Evolutionary conservation across 2,888 invertebrate genomes (phyloP).

Genomic region (Pterostichus niger): DNA sequence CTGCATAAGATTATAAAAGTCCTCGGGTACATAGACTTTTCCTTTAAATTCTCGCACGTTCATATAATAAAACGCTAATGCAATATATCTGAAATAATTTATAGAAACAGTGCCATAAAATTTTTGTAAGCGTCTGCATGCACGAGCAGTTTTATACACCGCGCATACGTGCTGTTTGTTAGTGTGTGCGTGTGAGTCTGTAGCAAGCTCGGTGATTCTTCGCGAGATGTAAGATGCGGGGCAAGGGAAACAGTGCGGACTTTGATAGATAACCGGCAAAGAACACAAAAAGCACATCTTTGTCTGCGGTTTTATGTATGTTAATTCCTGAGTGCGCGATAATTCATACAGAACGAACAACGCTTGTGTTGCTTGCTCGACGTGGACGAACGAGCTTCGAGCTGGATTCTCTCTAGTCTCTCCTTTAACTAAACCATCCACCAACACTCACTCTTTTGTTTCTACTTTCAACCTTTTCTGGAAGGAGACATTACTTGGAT

Average conservation of each 20-base stretch:
- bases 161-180: conserved; percentile 8
- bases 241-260: conserved; percentile 37
- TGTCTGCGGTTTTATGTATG: conserved; percentile 67
- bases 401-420: conserved; percentile 2
- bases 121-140: conserved; percentile 64
- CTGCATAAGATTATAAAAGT: conserved; percentile 62
- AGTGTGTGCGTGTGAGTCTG: neutral
- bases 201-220: neutral
- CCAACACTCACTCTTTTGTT: no score
- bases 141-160: conserved; percentile 62
- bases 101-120: conserved; percentile 66
- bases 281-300: conserved; percentile 67
- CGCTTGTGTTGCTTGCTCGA: conserved; percentile 39
- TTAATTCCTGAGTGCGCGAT: conserved; percentile 67
- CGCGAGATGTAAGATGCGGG: conserved; percentile 22
- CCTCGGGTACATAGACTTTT: conserved; percentile 43
- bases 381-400: conserved; percentile 55
- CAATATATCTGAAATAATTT: conserved; percentile 67
- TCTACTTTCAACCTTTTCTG: no score
- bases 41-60: conserved; percentile 67
- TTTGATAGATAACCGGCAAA: conserved; percentile 67
- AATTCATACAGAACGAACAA: conserved; percentile 63
- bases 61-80: conserved; percentile 67
- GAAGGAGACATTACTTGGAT: no score
- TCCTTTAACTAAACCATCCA: no score